These are phyloP conservation scores for Volucella inflata DNA, from an alignment of 2,888 invertebrate species.

Conservation along the genomic window DNA sequence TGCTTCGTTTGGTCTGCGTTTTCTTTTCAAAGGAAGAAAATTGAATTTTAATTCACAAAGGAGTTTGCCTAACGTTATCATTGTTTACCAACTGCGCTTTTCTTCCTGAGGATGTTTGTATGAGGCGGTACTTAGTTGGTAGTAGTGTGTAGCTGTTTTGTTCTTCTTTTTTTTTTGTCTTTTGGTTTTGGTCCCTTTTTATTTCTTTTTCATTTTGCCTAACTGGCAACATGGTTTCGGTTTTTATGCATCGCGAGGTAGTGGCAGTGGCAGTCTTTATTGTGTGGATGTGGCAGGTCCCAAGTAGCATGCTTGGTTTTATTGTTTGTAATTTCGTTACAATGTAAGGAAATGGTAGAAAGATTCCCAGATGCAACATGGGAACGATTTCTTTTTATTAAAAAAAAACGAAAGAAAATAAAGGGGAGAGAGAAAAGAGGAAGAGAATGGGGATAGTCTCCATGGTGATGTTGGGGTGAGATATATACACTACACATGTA, in stretches of 20 bases:
- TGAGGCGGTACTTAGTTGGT: constrained; percentile 14
- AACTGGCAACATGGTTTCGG: constrained; percentile 45
- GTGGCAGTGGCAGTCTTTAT: constrained; percentile 37
- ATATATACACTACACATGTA: not conserved
- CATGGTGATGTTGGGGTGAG: constrained; percentile 13
- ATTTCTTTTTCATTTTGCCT: constrained; percentile 10
- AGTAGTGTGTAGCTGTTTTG: not conserved
- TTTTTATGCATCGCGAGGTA: constrained; percentile 52
- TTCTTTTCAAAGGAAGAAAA: constrained; percentile 73
- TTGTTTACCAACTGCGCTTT: constrained; percentile 76
- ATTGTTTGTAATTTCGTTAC: constrained; percentile 68
- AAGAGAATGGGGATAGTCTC: not conserved
- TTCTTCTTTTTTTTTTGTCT: not conserved
- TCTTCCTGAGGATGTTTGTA: constrained; percentile 55
- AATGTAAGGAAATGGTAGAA: constrained; percentile 53
- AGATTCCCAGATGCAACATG: constrained; percentile 64
- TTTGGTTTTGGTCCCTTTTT: constrained; percentile 9
- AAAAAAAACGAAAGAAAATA: constrained; percentile 38
- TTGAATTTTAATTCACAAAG: constrained; percentile 76
- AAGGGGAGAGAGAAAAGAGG: not conserved
- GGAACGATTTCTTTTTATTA: constrained; percentile 66
- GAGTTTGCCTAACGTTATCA: constrained; percentile 75
- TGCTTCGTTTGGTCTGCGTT: constrained; percentile 62
- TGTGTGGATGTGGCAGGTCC: constrained; percentile 42
- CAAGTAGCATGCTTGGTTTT: constrained; percentile 70